Evolutionary conservation across 2,797 vertebrate genomes (phyloP).

Genomic region (Chromobotia macracanthus): DNA sequence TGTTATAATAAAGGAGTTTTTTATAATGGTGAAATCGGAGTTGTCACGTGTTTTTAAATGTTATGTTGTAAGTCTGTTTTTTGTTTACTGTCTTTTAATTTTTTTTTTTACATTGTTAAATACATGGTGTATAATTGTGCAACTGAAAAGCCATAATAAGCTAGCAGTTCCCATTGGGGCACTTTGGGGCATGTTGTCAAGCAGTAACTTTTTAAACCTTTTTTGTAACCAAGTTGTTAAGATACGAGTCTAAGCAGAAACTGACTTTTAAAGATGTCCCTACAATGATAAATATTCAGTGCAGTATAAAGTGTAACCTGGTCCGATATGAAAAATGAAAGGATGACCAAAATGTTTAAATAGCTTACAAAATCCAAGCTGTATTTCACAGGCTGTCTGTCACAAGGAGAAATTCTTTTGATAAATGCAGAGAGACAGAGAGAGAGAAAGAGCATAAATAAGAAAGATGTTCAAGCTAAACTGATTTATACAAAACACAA

Average conservation of each 20-base stretch:
- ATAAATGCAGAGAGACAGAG: slow-evolving; percentile 16
- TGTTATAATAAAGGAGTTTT: too few relatives aligned
- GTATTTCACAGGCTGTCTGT: slow-evolving; percentile 10
- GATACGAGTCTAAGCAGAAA: neutral
- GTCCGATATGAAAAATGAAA: neutral
- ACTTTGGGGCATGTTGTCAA: slow-evolving; percentile 10
- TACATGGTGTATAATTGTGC: neutral
- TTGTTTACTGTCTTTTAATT: too few relatives aligned
- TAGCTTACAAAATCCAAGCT: neutral
- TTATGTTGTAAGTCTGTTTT: too few relatives aligned
- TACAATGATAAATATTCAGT: neutral
- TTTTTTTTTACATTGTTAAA: neutral
- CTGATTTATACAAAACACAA: slow-evolving; percentile 52
- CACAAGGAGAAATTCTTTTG: neutral
- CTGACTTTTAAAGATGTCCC: neutral
- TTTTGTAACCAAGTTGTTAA: neutral
- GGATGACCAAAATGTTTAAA: neutral
- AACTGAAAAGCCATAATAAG: neutral
- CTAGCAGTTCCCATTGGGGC: neutral
- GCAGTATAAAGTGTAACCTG: neutral
- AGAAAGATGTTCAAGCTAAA: slow-evolving; percentile 52
- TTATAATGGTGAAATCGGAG: too few relatives aligned
- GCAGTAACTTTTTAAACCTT: neutral
- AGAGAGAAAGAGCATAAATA: slow-evolving; percentile 13
- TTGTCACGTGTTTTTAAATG: too few relatives aligned